Evolutionary conservation across 2,797 vertebrate species (phyloP).

Genomic region (Typhlichthys eigenmanni): DNA sequence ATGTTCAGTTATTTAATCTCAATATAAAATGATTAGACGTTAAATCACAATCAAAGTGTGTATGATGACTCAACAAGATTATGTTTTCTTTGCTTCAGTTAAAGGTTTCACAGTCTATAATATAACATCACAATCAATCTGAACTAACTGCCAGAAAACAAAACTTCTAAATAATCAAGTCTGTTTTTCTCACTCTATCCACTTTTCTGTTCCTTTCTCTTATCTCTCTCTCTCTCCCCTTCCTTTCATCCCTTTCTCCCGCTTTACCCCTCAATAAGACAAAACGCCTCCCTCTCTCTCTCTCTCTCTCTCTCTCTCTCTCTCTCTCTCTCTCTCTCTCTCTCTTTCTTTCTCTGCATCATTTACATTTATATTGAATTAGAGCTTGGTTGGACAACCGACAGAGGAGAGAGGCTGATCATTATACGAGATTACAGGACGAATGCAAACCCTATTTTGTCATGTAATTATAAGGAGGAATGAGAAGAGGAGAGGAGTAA

Average conservation of each 20-base stretch:
- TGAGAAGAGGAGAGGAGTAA: constrained; percentile 9
- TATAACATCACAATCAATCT: no score
- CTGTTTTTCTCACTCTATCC: constrained; percentile 50
- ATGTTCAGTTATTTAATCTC: no score
- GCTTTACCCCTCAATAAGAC: neutral
- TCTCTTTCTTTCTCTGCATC: constrained; percentile 5
- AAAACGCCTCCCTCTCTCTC: constrained; percentile 10
- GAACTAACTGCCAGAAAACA: no score
- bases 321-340: neutral
- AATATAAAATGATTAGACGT: no score
- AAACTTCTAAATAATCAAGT: neutral
- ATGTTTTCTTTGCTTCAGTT: no score
- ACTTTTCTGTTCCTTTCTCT: constrained; percentile 25
- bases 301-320: constrained; percentile 27
- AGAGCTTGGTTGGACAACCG: constrained; percentile 62
- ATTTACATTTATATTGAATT: constrained; percentile 81
- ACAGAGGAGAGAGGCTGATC: constrained; percentile 72
- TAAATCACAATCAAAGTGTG: no score
- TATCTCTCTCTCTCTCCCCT: constrained; percentile 5
- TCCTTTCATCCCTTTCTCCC: neutral
- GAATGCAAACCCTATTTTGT: constrained; percentile 72
- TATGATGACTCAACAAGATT: no score
- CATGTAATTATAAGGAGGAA: constrained; percentile 71
- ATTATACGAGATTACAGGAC: constrained; percentile 73
- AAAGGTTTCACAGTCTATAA: no score